phyloP scores from a whole-genome alignment of 1,140 invertebrate genomes.

The Episyrphus balteatus region DNA sequence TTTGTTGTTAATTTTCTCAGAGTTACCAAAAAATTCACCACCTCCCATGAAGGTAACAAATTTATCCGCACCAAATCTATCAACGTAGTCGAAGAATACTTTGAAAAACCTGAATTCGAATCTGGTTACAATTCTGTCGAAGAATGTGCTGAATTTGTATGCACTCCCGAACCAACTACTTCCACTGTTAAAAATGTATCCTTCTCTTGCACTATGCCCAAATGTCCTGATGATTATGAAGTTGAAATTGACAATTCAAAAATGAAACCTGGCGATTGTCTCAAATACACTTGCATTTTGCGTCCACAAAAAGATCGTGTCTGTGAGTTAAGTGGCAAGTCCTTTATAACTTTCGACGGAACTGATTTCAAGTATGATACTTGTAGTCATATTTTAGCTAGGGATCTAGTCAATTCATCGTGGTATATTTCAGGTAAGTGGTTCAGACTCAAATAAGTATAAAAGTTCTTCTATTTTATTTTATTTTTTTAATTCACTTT shows the following conservation, averaged over 20 bases:
- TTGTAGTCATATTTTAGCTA: constrained; percentile 64
- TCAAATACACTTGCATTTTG: constrained; percentile 47
- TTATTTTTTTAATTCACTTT: background rate
- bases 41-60: constrained; percentile 21
- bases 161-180: constrained; percentile 22
- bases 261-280: constrained; percentile 33
- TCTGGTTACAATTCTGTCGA: constrained; percentile 18
- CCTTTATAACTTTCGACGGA: constrained; percentile 68
- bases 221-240: constrained; percentile 46
- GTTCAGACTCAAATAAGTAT: constrained; percentile 8
- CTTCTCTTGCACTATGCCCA: constrained; percentile 40
- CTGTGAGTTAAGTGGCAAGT: constrained; percentile 62
- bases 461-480: background rate
- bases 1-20: background rate
- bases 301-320: constrained; percentile 46
- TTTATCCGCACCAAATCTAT: constrained; percentile 29
- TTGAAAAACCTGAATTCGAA: constrained; percentile 21
- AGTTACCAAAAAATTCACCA: constrained; percentile 24
- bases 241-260: constrained; percentile 35
- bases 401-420: constrained; percentile 48
- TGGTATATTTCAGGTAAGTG: constrained; percentile 56
- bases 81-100: constrained; percentile 19
- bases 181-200: constrained; percentile 22
- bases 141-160: constrained; percentile 31
- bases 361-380: constrained; percentile 64